These are phyloP conservation scores for Aculops lycopersici DNA, from an alignment of 1,140 invertebrate species.

Conservation along the genomic window DNA sequence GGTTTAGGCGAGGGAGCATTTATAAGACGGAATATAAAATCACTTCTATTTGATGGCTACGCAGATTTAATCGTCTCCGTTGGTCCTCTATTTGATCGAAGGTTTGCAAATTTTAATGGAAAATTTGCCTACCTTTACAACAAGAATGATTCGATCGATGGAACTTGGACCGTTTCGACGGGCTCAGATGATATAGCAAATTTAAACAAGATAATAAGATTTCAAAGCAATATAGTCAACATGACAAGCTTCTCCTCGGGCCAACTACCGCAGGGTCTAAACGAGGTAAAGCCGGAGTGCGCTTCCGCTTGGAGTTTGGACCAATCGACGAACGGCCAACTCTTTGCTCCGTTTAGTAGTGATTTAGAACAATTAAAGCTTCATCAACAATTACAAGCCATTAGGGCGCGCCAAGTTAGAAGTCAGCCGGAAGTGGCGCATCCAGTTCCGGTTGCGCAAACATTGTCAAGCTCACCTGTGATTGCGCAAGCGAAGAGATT, in stretches of 20 bases:
- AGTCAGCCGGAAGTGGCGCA: no score
- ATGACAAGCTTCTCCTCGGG: not conserved
- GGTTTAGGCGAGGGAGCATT: constrained; percentile 62
- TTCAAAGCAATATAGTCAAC: not conserved
- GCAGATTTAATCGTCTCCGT: constrained; percentile 9
- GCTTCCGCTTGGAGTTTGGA: not conserved
- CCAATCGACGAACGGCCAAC: constrained; percentile 6
- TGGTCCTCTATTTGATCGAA: constrained; percentile 8
- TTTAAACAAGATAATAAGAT: constrained; percentile 9
- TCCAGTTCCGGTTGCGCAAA: no score
- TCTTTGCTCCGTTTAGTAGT: not conserved
- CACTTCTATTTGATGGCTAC: constrained; percentile 45
- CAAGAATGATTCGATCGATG: constrained; percentile 21
- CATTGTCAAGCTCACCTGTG: no score
- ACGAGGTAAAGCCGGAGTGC: not conserved
- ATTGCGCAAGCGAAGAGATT: no score
- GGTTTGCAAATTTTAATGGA: not conserved
- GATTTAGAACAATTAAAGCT: not conserved
- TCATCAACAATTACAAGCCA: no score
- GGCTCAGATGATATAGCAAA: constrained; percentile 15
- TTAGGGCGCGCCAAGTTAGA: no score
- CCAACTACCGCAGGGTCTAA: not conserved
- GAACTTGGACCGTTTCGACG: constrained; percentile 19
- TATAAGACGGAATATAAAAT: constrained; percentile 46
- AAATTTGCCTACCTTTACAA: constrained; percentile 10